Evolutionary conservation across 2,113 vertebrate species (phyloP).

Genomic region (Arothron firmamentum): DNA sequence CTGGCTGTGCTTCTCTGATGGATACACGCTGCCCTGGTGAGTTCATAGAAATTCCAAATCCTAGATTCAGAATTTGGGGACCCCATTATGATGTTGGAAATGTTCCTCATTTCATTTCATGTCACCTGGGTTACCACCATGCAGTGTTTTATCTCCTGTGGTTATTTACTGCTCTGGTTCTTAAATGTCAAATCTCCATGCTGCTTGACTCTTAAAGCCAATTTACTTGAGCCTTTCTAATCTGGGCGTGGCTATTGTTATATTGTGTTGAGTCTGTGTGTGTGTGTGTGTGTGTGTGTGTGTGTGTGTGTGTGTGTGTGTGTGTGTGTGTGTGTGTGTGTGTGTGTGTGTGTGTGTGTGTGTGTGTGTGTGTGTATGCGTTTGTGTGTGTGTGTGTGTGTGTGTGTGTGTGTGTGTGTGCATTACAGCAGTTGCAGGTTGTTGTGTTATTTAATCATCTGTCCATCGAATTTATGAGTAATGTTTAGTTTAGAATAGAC

Average conservation of each 20-base stretch:
- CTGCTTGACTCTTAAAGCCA: constrained; percentile 55
- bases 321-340: constrained; percentile 9
- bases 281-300: constrained; percentile 5
- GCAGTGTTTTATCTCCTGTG: background rate
- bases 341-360: constrained; percentile 8
- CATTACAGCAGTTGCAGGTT: background rate
- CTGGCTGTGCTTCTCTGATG: constrained; percentile 14
- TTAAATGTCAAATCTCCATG: constrained; percentile 50
- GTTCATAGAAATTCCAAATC: constrained; percentile 19
- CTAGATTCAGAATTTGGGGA: background rate
- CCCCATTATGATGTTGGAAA: background rate
- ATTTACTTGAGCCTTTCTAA: constrained; percentile 62
- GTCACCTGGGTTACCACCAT: background rate
- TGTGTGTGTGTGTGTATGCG: constrained; percentile 4
- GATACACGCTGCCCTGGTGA: constrained; percentile 51
- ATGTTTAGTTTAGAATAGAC: too few species aligned
- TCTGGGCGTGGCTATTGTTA: constrained; percentile 30
- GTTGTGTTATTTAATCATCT: background rate
- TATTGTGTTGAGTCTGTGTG: constrained; percentile 14
- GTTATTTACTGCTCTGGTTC: constrained; percentile 29
- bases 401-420: constrained; percentile 5
- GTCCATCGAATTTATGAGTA: background rate
- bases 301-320: constrained; percentile 3
- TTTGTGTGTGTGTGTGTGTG: constrained; percentile 13
- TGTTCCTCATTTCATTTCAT: background rate